These are phyloP conservation scores for Ericerus pela DNA, from an alignment of 1,140 invertebrate species.

Conservation along the genomic window DNA sequence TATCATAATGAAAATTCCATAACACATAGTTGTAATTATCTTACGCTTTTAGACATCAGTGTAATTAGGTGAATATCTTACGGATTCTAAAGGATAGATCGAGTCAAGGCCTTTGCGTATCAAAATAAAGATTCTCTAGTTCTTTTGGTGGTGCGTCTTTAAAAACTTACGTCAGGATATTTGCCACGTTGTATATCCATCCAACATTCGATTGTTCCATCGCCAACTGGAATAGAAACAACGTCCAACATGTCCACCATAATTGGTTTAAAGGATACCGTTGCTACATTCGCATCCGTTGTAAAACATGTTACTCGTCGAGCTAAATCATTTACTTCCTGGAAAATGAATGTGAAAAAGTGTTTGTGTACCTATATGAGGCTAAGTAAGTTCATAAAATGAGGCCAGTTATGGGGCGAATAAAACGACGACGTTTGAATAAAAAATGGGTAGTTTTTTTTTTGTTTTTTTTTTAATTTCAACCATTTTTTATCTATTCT, in stretches of 20 bases:
- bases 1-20: too few species aligned
- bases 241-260: constrained; percentile 55
- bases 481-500: too few species aligned
- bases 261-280: constrained; percentile 49
- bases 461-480: too few species aligned
- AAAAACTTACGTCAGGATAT: constrained; percentile 46
- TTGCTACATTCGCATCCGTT: constrained; percentile 39
- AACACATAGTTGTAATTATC: too few species aligned
- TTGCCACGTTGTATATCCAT: constrained; percentile 58
- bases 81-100: too few species aligned
- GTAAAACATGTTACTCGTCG: constrained; percentile 43
- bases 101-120: neutral
- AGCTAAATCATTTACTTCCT: constrained; percentile 41
- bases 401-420: too few species aligned
- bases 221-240: constrained; percentile 43
- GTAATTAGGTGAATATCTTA: too few species aligned
- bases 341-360: too few species aligned
- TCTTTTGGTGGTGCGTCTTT: neutral
- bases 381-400: neutral
- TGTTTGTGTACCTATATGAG: too few species aligned
- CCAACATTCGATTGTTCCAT: constrained; percentile 48
- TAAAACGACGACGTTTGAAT: too few species aligned
- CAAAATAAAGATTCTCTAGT: neutral
- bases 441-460: too few species aligned
- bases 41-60: too few species aligned